Evolutionary conservation across 1,140 invertebrate genomes (phyloP).

Genomic region (Amphibalanus amphitrite): DNA sequence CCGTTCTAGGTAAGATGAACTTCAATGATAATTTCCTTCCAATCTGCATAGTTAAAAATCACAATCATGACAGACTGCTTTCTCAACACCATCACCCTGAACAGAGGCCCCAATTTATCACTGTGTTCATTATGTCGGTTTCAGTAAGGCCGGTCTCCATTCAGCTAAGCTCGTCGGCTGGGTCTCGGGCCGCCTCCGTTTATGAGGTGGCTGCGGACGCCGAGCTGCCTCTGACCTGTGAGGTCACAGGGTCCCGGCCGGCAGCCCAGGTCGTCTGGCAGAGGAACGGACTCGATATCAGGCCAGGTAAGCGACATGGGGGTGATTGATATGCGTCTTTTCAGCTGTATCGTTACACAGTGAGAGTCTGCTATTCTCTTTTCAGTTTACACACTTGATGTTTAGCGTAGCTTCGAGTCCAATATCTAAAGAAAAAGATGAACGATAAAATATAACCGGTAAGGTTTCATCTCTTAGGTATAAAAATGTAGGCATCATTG

Average conservation of each 20-base stretch:
- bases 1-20: conserved; percentile 60
- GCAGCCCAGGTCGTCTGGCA: background rate
- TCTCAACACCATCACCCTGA: too few species aligned
- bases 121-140: background rate
- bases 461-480: too few species aligned
- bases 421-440: too few species aligned
- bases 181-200: background rate
- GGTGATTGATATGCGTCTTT: too few species aligned
- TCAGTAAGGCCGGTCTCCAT: background rate
- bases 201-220: background rate
- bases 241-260: background rate
- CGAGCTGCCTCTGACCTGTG: background rate
- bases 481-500: background rate
- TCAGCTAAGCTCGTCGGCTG: background rate
- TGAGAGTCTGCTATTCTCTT: too few species aligned
- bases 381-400: background rate
- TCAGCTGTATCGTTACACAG: too few species aligned
- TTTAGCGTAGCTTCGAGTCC: background rate
- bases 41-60: background rate
- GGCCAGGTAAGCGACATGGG: background rate
- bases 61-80: background rate
- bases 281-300: background rate
- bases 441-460: too few species aligned
- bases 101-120: background rate
- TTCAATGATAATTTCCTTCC: background rate